phyloP scores from a whole-genome alignment of 2,113 vertebrate species.

The Syngnathoides biaculeatus region DNA sequence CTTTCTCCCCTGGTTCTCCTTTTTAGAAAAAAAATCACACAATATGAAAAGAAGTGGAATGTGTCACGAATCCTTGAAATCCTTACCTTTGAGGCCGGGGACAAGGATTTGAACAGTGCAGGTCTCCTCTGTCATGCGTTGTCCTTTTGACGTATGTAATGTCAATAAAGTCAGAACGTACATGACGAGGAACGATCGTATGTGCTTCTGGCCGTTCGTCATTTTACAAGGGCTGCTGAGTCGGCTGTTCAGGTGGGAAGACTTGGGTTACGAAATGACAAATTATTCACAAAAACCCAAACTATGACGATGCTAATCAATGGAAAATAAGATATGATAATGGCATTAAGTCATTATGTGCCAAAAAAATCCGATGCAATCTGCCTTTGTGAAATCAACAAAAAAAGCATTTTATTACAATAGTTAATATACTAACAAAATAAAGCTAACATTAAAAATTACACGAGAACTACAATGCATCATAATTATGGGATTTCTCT shows the following conservation, averaged over 20 bases:
- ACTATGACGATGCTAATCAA: not conserved
- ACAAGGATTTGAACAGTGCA: constrained; percentile 96
- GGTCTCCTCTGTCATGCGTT: constrained; percentile 84
- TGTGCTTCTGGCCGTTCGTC: constrained; percentile 78
- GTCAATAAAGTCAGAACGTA: constrained; percentile 78
- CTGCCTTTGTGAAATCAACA: not conserved
- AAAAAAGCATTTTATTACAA: too few species aligned
- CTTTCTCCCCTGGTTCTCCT: constrained; percentile 92
- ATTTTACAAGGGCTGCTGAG: constrained; percentile 64
- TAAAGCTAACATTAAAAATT: too few species aligned
- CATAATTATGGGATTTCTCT: too few species aligned
- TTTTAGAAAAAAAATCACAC: constrained; percentile 3
- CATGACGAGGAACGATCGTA: constrained; percentile 69
- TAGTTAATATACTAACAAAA: not conserved
- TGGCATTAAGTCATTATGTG: not conserved
- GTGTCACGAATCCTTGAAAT: not conserved
- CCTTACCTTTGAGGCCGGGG: constrained; percentile 93
- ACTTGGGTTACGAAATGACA: not conserved
- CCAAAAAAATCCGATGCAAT: not conserved
- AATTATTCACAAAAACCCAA: not conserved
- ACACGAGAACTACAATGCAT: too few species aligned
- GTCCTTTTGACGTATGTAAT: constrained; percentile 73
- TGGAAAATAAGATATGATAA: not conserved
- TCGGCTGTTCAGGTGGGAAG: constrained; percentile 45
- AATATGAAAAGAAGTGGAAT: not conserved